These are phyloP conservation scores for Aplocera efformata DNA, from an alignment of 2,888 invertebrate species.

Conservation along the genomic window DNA sequence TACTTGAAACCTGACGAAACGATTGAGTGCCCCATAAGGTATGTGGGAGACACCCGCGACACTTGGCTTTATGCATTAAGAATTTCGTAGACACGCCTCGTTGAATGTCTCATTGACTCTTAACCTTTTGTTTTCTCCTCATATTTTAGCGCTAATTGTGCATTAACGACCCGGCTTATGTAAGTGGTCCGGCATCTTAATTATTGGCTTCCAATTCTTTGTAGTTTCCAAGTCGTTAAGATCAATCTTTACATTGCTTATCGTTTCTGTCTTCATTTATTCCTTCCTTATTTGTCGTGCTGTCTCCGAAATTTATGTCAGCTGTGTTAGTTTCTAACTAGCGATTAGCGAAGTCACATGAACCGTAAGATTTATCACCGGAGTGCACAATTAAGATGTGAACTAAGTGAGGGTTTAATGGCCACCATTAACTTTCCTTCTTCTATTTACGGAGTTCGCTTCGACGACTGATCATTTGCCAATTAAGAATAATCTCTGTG, in stretches of 20 bases:
- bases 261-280: neutral
- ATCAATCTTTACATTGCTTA: neutral
- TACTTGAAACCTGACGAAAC: slow-evolving; percentile 59
- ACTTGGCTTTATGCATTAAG: slow-evolving; percentile 35
- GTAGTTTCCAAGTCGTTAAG: neutral
- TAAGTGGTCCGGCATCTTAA: slow-evolving; percentile 17
- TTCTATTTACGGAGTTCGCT: slow-evolving; percentile 18
- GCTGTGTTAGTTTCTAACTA: slow-evolving; percentile 4
- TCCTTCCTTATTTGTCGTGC: neutral
- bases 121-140: slow-evolving; percentile 32
- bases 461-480: slow-evolving; percentile 22
- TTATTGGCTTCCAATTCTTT: slow-evolving; percentile 9
- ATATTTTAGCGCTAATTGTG: slow-evolving; percentile 29
- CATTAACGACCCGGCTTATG: slow-evolving; percentile 16
- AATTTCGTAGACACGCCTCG: slow-evolving; percentile 36
- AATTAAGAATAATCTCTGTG: slow-evolving; percentile 18
- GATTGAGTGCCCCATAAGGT: slow-evolving; percentile 56
- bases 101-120: slow-evolving; percentile 29
- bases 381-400: slow-evolving; percentile 20
- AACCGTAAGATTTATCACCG: slow-evolving; percentile 19
- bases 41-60: slow-evolving; percentile 45
- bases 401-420: slow-evolving; percentile 15
- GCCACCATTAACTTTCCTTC: slow-evolving; percentile 12
- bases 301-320: neutral
- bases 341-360: slow-evolving; percentile 5